phyloP scores from a whole-genome alignment of 2,113 vertebrate species.

The Abramis brama region DNA sequence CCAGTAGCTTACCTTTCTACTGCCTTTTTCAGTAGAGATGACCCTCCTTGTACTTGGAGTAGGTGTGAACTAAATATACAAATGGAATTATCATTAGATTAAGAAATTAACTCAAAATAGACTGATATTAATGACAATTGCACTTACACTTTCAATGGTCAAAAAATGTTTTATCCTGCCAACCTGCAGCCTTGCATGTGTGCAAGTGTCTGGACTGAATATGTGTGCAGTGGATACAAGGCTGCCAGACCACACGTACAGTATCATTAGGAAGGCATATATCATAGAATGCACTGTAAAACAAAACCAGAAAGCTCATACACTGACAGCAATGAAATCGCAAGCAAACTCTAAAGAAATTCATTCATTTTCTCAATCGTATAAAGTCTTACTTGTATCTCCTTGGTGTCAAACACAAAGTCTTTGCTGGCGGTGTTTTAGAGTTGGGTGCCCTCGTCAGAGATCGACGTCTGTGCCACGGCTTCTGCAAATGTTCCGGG shows the following conservation, averaged over 20 bases:
- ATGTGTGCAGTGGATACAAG: background rate
- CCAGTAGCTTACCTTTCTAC: background rate
- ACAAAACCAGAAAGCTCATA: background rate
- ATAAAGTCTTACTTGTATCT: conserved; percentile 39
- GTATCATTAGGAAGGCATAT: background rate
- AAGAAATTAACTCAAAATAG: background rate
- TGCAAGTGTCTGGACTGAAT: background rate
- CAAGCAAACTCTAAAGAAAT: background rate
- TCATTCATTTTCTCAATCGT: background rate
- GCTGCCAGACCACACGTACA: conserved; percentile 4
- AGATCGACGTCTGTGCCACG: background rate
- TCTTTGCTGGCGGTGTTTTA: background rate
- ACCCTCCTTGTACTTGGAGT: background rate
- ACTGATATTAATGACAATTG: background rate
- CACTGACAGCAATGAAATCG: background rate
- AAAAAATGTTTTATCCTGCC: background rate
- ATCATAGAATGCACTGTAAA: conserved; percentile 16
- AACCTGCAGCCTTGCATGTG: background rate
- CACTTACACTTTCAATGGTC: background rate
- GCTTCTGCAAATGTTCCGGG: conserved; percentile 5
- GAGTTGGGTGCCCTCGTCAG: background rate
- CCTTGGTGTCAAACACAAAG: background rate
- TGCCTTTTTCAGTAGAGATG: background rate
- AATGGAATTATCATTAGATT: background rate
- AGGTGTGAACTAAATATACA: background rate